Conservation (phyloP, 2,113 vertebrate species). For the Paralichthys olivaceus region DNA sequence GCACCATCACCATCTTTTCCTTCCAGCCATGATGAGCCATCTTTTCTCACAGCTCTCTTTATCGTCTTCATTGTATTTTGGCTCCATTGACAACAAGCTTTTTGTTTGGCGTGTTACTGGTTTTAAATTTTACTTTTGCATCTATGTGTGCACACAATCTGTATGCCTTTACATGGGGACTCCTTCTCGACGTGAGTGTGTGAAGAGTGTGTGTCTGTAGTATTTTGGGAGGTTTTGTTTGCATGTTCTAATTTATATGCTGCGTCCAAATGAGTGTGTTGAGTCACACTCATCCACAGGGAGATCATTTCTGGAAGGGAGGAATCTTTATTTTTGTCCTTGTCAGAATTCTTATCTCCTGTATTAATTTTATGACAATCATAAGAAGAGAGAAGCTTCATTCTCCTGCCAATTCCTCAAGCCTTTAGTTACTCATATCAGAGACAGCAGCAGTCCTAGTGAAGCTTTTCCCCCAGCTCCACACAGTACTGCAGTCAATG, state of each 20-base stretch:
- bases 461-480: too few relatives aligned
- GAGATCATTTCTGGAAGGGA: conserved; percentile 17
- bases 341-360: conserved; percentile 33
- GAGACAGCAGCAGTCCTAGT: too few relatives aligned
- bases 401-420: conserved; percentile 10
- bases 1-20: not conserved
- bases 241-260: not conserved
- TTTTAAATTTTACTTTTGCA: not conserved
- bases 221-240: not conserved
- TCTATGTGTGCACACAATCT: too few relatives aligned
- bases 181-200: conserved; percentile 3
- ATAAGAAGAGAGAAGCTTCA: conserved; percentile 8
- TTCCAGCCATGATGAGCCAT: not conserved
- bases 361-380: conserved; percentile 33
- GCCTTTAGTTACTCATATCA: not conserved
- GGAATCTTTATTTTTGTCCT: conserved; percentile 32
- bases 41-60: not conserved
- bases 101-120: not conserved
- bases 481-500: too few relatives aligned
- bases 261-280: conserved; percentile 1
- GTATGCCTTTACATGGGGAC: too few relatives aligned
- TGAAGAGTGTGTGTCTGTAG: not conserved
- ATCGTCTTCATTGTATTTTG: not conserved
- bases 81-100: not conserved
- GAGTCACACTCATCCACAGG: conserved; percentile 10